Evolutionary conservation across 2,888 invertebrate species (phyloP).

Genomic region (Lissonota sp.): DNA sequence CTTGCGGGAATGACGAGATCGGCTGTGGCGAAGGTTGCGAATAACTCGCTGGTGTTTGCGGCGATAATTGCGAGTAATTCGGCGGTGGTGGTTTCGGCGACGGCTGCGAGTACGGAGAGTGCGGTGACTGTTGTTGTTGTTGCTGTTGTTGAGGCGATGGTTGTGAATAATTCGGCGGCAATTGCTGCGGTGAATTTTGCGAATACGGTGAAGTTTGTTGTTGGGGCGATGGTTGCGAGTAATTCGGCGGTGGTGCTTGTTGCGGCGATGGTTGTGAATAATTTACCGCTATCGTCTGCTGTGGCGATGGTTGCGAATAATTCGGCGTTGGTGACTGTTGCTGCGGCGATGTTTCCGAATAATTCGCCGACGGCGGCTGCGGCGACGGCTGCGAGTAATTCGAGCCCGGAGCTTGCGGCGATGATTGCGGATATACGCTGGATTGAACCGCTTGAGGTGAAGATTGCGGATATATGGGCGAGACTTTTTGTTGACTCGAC

Average conservation of each 20-base stretch:
- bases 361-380: conserved; percentile 77
- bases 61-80: conserved; percentile 70
- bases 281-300: conserved; percentile 80
- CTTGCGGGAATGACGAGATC: conserved; percentile 68
- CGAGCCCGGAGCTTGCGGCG: conserved; percentile 78
- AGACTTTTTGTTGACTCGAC: conserved; percentile 64
- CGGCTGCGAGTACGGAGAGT: conserved; percentile 67
- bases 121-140: conserved; percentile 59
- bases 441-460: conserved; percentile 70
- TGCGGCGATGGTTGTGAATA: conserved; percentile 75
- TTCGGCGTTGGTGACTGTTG: conserved; percentile 82
- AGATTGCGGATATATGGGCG: conserved; percentile 66
- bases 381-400: conserved; percentile 83
- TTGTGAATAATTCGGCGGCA: conserved; percentile 81
- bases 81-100: conserved; percentile 81
- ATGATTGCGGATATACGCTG: conserved; percentile 73
- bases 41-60: conserved; percentile 82
- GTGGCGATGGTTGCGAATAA: conserved; percentile 81
- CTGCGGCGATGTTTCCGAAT: conserved; percentile 80
- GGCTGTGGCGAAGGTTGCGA: conserved; percentile 71
- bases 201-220: conserved; percentile 67
- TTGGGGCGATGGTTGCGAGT: conserved; percentile 73
- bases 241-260: conserved; percentile 69
- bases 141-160: conserved; percentile 75
- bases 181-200: conserved; percentile 65